phyloP scores from a whole-genome alignment of 2,113 vertebrate species.

The Nettapus auritus region DNA sequence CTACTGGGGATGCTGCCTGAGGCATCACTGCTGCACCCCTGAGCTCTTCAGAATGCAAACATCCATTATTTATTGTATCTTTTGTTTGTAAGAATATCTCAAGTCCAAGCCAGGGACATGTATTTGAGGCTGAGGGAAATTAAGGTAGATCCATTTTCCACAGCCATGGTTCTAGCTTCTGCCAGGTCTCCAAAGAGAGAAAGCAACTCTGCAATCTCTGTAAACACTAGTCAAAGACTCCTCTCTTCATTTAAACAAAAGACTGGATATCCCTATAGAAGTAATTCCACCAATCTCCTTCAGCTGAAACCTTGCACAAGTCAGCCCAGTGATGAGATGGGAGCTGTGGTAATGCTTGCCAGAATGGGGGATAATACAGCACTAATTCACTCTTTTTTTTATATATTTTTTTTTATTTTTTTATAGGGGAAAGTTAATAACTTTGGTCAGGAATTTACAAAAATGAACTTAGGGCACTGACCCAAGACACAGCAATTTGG shows the following conservation, averaged over 20 bases:
- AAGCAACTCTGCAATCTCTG: background rate
- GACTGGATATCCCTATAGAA: background rate
- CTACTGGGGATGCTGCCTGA: background rate
- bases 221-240: background rate
- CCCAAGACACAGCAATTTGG: constrained; percentile 42
- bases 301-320: background rate
- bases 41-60: background rate
- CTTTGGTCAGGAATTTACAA: constrained; percentile 22
- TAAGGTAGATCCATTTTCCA: background rate
- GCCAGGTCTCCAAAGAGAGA: background rate
- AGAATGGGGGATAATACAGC: background rate
- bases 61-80: background rate
- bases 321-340: background rate
- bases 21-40: background rate
- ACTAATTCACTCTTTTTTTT: constrained; percentile 10
- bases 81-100: background rate
- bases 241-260: background rate
- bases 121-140: background rate
- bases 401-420: too few species aligned
- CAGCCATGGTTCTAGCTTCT: background rate
- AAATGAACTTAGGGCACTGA: constrained; percentile 54
- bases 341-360: background rate
- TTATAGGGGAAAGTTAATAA: constrained; percentile 46
- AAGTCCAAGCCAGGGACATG: background rate
- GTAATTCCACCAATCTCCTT: background rate